Base-by-base conservation (phyloP, 2,113 vertebrate genomes). In the Pollachius pollachius region DNA sequence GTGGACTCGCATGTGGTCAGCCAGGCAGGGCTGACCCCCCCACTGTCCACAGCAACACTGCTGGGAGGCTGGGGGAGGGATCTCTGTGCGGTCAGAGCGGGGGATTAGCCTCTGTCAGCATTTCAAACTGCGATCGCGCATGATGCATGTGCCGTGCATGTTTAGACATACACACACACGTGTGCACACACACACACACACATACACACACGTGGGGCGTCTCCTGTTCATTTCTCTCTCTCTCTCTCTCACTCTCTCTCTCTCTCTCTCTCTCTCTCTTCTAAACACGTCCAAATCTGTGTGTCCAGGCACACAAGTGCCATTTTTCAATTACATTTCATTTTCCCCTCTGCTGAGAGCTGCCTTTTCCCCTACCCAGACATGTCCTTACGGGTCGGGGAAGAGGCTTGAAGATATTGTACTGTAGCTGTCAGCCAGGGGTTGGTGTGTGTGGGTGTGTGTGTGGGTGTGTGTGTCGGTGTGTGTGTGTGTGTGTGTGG, bases 261-360 rank as follows among this genome's bases (percentile, higher is more conserved):
- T 48, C 41, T 48, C 41, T 48, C 12, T 13, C 41, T 7, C 41
- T 48, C 11, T 48, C 41, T 48, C 41, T 12, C 41, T 13, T 12
- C 41, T 48, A 48, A 60, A 70, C 76, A 78, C 77, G 64, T 13
- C 4, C 25, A 68, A 59, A 62, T 66, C 15, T 65, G 57, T 74
- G 76, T 75, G 76, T 74, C 63, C 52, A n/a, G 56, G 56, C 16
- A 70, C 72, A 69, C 81, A 79, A 76, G 80, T 84, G 77, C 74
- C 73, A 87, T 77, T 89, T 90, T 89, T 88, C 85, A 88, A 87
- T 89, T 85, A 87, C 82, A 73, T 82, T 84, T 72, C 66, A 75
- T 83, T 88, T 85, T 77, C 52, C 52, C 41, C 69, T 72, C 79
- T 71, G 77, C 79, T 78, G 80, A 76, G 77, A 79, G 76, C 68